These are phyloP conservation scores for Cataglyphis cursor DNA, from an alignment of 2,888 invertebrate species.

Conservation along the genomic window DNA sequence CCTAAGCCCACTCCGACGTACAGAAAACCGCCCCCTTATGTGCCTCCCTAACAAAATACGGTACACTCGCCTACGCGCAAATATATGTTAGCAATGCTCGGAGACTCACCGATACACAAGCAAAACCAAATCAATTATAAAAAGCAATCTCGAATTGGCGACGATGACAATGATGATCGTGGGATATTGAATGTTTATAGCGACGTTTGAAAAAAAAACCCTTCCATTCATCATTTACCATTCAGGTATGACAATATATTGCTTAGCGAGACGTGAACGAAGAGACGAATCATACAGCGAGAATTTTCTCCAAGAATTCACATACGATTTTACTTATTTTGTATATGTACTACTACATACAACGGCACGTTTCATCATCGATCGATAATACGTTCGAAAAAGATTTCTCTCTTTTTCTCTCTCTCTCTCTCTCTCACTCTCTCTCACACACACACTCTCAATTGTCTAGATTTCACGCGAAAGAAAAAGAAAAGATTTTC, in stretches of 20 bases:
- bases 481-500: conserved; percentile 64
- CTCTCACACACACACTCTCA: conserved; percentile 39
- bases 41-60: conserved; percentile 94
- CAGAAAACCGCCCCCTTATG: conserved; percentile 98
- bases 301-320: conserved; percentile 47
- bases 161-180: conserved; percentile 62
- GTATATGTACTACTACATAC: conserved; percentile 28
- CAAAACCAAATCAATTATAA: conserved; percentile 80
- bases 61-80: conserved; percentile 84
- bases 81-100: conserved; percentile 85
- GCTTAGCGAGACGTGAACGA: conserved; percentile 32
- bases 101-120: conserved; percentile 83
- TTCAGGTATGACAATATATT: conserved; percentile 49
- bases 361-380: conserved; percentile 41
- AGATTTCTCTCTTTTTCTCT: conserved; percentile 39
- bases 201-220: conserved; percentile 66
- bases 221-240: conserved; percentile 58
- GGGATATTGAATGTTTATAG: conserved; percentile 70
- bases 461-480: conserved; percentile 64
- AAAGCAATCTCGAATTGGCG: conserved; percentile 69
- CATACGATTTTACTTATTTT: conserved; percentile 73
- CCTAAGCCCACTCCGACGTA: conserved; percentile 96
- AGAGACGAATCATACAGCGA: background rate
- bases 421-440: conserved; percentile 20
- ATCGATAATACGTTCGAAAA: conserved; percentile 34